A percentile compares a stretch with the other conserved stretches of the same genome.
Evolutionary conservation across 2,888 invertebrate species (phyloP).

Genomic region (Scaptomyza parva): DNA sequence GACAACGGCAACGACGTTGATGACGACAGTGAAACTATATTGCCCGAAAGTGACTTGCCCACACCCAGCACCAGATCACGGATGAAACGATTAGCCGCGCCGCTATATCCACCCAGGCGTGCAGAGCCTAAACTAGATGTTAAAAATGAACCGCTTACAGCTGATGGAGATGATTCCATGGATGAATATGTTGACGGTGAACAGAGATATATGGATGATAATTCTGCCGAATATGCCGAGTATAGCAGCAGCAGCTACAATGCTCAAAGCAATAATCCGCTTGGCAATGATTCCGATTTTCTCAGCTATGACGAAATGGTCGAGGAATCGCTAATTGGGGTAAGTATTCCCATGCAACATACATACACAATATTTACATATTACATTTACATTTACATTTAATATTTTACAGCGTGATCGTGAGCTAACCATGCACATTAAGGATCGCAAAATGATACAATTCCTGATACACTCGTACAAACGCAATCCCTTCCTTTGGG

Average conservation of each 20-base stretch:
- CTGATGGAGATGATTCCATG: conserved; percentile 60
- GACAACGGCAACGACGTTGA: conserved; percentile 40
- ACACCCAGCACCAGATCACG: conserved; percentile 34
- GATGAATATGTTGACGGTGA: conserved; percentile 66
- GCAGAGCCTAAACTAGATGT: conserved; percentile 37
- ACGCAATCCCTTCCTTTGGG: conserved; percentile 82
- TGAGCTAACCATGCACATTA: conserved; percentile 80
- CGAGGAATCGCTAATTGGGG: conserved; percentile 80
- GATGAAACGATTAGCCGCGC: conserved; percentile 39
- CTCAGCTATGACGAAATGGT: conserved; percentile 82
- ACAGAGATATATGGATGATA: conserved; percentile 58
- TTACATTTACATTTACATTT: too few species aligned
- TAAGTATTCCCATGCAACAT: conserved; percentile 40
- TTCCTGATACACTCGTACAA: conserved; percentile 82
- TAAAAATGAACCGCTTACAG: conserved; percentile 51
- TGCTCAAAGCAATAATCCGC: conserved; percentile 37
- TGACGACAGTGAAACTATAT: conserved; percentile 56
- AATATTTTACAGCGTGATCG: conserved; percentile 51
- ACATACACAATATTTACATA: too few species aligned
- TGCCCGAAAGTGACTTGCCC: conserved; percentile 56
- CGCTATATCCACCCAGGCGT: conserved; percentile 7
- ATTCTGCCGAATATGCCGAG: conserved; percentile 65
- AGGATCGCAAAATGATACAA: conserved; percentile 82
- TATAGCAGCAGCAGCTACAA: conserved; percentile 50
- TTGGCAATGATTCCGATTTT: conserved; percentile 60